Evolutionary conservation across 1,140 invertebrate genomes (phyloP), one percentile per base, ranked within the genome.

Genomic region (Augochlora pura): DNA sequence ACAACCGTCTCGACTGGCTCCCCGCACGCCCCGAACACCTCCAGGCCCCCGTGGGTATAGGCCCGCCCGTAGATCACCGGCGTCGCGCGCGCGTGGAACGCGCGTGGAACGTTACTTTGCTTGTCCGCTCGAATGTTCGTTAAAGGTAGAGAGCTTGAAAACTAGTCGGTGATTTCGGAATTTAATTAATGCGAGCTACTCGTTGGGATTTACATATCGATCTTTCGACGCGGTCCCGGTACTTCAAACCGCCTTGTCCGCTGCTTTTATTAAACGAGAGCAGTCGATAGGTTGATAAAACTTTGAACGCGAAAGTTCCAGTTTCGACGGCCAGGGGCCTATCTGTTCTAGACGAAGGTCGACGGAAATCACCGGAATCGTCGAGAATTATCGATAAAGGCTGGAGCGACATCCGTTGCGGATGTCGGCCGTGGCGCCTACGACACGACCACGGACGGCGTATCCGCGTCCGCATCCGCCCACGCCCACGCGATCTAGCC

Each of bases 61-160:
- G 25, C 77, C 42, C 65, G 73, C 77, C 42, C 65, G 73, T 82
- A 68, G 81, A 82, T 82, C 78, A 83, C 81, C 18, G 10, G 10
- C 42, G 1, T 14, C 42, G 42, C 12, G 42, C 12, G 42, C 9
- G 42, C 42, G 10, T 2, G 70, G n/a, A 75, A 70, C 57, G 70
- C 73, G 62, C 72, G 65, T 68, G n/a, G n/a, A n/a, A n/a, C 68
- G 62, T 66, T 81, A 74, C 78, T 84, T 75, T 57, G 59, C 21
- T 68, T 57, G 68, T 27, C 67, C 39, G 27, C 23, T 84, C 79
- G 84, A 82, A 85, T 85, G 76, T 76, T 85, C 84, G 82, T 85
- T 82, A 85, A 32, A 32, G 32, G 82, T 1, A 21, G 54, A 77
- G 39, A 46, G 70, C 42, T 14, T 46, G 42, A 14, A 46, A 46